These are phyloP conservation scores for Lasioglossum villosulum DNA, from an alignment of 2,888 invertebrate genomes.

Conservation along the genomic window DNA sequence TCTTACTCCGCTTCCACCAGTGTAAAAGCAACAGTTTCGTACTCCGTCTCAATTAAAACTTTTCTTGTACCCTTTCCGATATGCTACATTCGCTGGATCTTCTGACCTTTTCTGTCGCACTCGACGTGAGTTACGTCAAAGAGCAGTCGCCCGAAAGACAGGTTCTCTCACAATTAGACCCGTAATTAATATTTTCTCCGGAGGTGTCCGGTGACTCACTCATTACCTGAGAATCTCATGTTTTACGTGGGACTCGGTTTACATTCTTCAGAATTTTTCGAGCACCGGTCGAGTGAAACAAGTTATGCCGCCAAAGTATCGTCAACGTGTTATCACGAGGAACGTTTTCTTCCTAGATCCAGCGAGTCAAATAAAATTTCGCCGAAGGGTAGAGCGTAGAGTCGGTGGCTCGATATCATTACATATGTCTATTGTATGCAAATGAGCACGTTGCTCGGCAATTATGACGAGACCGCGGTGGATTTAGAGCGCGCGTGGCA, in stretches of 20 bases:
- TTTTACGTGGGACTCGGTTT: background rate
- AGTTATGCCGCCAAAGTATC: background rate
- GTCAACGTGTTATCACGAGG: background rate
- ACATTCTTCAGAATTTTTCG: background rate
- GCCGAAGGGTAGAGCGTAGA: background rate
- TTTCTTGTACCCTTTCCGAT: background rate
- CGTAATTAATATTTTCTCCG: background rate
- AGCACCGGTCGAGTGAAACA: background rate
- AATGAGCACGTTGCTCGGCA: slow-evolving; percentile 2
- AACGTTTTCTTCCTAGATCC: background rate
- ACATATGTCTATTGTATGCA: background rate
- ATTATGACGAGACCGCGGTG: slow-evolving; percentile 3
- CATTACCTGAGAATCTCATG: background rate
- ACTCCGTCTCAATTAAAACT: background rate
- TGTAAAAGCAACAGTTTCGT: background rate
- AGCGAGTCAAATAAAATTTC: background rate
- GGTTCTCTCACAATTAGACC: background rate
- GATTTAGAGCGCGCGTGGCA: slow-evolving; percentile 7
- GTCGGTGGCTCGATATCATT: background rate
- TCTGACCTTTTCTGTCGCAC: background rate
- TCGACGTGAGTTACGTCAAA: background rate
- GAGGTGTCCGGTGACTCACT: background rate
- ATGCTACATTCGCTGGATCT: background rate
- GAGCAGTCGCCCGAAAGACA: background rate
- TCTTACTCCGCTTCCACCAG: background rate